phyloP scores from a whole-genome alignment of 2,113 vertebrate genomes.

The Hippopotamus amphibius region DNA sequence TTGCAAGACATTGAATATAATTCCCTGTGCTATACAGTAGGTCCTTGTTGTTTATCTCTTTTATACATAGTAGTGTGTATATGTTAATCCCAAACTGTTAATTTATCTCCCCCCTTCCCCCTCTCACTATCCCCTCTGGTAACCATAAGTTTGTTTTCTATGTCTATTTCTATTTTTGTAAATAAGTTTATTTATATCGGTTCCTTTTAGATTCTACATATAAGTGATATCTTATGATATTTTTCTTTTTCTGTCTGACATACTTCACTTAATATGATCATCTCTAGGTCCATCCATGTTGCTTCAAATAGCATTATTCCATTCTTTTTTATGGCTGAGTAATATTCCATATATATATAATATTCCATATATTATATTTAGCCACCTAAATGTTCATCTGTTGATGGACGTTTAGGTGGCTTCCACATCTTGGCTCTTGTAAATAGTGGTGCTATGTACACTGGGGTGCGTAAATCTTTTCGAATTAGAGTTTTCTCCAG shows the following conservation, averaged over 20 bases:
- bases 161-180: neutral
- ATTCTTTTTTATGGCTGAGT: neutral
- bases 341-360: neutral
- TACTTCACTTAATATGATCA: neutral
- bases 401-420: neutral
- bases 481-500: neutral
- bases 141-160: neutral
- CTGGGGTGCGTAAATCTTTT: neutral
- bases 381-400: neutral
- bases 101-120: neutral
- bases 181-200: neutral
- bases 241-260: neutral
- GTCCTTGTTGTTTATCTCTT: neutral
- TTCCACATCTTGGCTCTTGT: neutral
- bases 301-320: neutral
- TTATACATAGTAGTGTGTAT: neutral
- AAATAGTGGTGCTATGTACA: neutral
- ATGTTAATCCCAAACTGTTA: neutral
- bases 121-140: neutral
- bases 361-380: neutral
- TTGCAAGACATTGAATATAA: neutral
- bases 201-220: neutral
- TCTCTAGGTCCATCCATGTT: neutral
- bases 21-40: neutral
- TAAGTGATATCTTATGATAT: neutral